These are phyloP conservation scores for Hycleus phaleratus DNA, from an alignment of 1,140 invertebrate species.

Conservation along the genomic window DNA sequence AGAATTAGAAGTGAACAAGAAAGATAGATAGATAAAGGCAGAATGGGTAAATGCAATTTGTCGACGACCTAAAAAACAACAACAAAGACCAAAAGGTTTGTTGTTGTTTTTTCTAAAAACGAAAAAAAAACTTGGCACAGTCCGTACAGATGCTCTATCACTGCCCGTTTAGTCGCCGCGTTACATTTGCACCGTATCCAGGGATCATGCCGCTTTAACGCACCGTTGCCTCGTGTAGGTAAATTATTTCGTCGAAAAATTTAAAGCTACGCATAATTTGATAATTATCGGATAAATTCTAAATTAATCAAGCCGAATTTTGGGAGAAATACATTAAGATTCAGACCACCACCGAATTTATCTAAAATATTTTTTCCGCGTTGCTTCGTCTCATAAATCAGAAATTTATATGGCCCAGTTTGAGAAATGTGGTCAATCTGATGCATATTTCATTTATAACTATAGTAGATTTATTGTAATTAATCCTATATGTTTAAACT, in stretches of 20 bases:
- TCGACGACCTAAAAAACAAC: background rate
- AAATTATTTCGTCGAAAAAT: constrained; percentile 10
- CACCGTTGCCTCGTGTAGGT: constrained; percentile 21
- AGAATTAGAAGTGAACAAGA: too few relatives aligned
- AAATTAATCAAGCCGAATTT: too few relatives aligned
- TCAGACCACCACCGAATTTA: background rate
- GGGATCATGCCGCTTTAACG: constrained; percentile 25
- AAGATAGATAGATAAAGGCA: background rate
- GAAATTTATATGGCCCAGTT: too few relatives aligned
- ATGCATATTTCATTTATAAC: too few relatives aligned
- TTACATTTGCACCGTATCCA: constrained; percentile 24
- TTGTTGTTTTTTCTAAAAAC: constrained; percentile 2
- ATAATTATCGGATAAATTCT: too few relatives aligned
- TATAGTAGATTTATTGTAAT: too few relatives aligned
- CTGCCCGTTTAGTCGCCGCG: constrained; percentile 21
- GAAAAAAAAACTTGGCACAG: constrained; percentile 14
- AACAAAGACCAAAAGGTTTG: constrained; percentile 3
- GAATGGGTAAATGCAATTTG: constrained; percentile 10
- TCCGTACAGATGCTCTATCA: constrained; percentile 19
- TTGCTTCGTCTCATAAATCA: too few relatives aligned
- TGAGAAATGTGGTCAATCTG: too few relatives aligned
- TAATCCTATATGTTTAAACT: background rate
- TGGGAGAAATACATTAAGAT: background rate
- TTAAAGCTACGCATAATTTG: too few relatives aligned
- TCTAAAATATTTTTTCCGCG: too few relatives aligned